A percentile compares a stretch with the other conserved stretches of the same genome.
These are phyloP conservation scores for Philhelius pedissequus DNA, from an alignment of 2,888 invertebrate genomes.

Conservation along the genomic window DNA sequence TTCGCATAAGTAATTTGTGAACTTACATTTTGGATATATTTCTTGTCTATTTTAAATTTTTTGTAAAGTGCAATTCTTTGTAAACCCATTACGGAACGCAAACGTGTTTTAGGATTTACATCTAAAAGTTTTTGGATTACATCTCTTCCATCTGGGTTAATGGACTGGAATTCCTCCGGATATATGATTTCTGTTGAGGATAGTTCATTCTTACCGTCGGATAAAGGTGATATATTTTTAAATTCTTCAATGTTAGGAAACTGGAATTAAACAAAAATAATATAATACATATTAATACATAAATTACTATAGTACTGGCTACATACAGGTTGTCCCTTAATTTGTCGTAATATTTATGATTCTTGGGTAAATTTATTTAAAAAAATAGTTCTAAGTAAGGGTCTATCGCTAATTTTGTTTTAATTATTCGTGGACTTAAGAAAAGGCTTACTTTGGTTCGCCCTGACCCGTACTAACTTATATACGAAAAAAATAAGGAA, in stretches of 20 bases:
- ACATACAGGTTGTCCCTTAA: too few relatives aligned
- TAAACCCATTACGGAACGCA: constrained; percentile 74
- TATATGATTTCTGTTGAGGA: constrained; percentile 62
- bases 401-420: too few relatives aligned
- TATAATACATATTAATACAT: neutral
- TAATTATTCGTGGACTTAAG: too few relatives aligned
- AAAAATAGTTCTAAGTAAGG: too few relatives aligned
- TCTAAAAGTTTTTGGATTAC: constrained; percentile 73
- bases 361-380: too few relatives aligned
- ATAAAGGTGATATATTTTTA: neutral
- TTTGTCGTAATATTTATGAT: too few relatives aligned
- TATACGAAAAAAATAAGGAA: too few relatives aligned
- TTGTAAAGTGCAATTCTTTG: constrained; percentile 75
- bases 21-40: constrained; percentile 72
- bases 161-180: constrained; percentile 71
- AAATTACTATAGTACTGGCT: too few relatives aligned
- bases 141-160: constrained; percentile 73
- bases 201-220: neutral
- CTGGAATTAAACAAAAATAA: constrained; percentile 6
- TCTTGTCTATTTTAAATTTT: constrained; percentile 73
- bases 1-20: too few relatives aligned
- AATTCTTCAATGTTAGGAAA: constrained; percentile 38
- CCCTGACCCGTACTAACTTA: too few relatives aligned
- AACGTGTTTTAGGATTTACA: constrained; percentile 72
- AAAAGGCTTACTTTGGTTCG: too few relatives aligned